Evolutionary conservation across 2,888 invertebrate species (phyloP), one percentile per base, ranked within the genome.

Genomic region (Thereva unica): DNA sequence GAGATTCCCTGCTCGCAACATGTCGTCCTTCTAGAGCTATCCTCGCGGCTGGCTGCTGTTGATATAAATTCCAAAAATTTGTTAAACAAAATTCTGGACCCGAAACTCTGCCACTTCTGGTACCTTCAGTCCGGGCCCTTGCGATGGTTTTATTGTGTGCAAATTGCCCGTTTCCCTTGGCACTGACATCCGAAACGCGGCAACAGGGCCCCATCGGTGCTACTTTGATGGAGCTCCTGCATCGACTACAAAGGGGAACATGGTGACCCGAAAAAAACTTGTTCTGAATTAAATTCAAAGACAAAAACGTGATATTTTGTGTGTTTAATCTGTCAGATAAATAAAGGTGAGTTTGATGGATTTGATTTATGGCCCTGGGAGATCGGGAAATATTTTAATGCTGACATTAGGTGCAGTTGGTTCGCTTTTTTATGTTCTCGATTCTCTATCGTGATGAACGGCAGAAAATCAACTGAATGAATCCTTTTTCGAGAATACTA

Each of bases 261-360:
- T 12, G 47, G 35, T 35, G 59, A 37, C 49, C 41, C 41, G 44
- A 49, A 35, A 64, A 64, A 55, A 67, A 67, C n/a, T 59, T 54
- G 35, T 41, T 49, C 59, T 64, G 55, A 69, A 69, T 69, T 67
- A 66, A 49, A 67, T 66, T 55, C 65, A 52, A 40, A 53, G 66
- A 68, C 66, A 72, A 71, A 71, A 70, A 70, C 66, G 68, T 70
- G 63, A 68, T 69, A 70, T 71, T 68, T 63, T 68, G 67, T 68
- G 69, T 68, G 71, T 73, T 73, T 72, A 71, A 72, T 71, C 68
- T 71, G 73, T 72, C 73, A 73, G 71, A 71, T 71, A 71, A 70
- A 67, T 71, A 71, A 70, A 68, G 69, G 69, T 64, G 70, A 71
- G 69, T 73, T 73, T 72, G 73, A 73, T 70, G 68, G 72, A 69